phyloP scores from a whole-genome alignment of 2,888 invertebrate genomes.

The Ditula angustiorana region DNA sequence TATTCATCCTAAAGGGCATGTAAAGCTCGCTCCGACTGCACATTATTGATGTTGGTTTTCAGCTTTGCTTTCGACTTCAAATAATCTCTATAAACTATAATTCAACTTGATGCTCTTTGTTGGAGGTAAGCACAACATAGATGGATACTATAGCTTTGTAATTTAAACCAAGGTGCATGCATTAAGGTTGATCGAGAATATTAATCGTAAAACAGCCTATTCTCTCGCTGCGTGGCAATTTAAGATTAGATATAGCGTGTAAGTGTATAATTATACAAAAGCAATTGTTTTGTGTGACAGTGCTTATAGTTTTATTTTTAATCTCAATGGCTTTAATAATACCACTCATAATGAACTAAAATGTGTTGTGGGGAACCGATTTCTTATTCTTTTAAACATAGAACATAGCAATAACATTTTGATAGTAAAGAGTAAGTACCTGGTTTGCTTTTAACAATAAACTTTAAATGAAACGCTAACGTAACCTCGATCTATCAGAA shows the following conservation, averaged over 20 bases:
- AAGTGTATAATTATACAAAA: slow-evolving; percentile 4
- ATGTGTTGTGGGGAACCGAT: not conserved
- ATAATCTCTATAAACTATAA: not conserved
- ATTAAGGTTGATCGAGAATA: slow-evolving; percentile 5
- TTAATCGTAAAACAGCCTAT: slow-evolving; percentile 1
- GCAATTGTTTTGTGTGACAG: not conserved
- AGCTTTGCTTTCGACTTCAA: not conserved
- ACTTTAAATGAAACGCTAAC: slow-evolving; percentile 10
- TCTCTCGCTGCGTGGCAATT: slow-evolving; percentile 22
- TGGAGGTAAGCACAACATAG: not conserved
- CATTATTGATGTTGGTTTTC: no score
- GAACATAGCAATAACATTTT: not conserved
- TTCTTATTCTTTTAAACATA: not conserved
- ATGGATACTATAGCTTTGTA: slow-evolving; percentile 6
- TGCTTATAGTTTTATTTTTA: slow-evolving; percentile 7
- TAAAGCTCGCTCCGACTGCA: no score
- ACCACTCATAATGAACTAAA: not conserved
- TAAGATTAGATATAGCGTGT: slow-evolving; percentile 24
- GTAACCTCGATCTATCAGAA: slow-evolving; percentile 34
- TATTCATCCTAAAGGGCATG: no score
- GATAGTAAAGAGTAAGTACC: no score
- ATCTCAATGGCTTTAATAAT: not conserved
- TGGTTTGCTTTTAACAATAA: not conserved
- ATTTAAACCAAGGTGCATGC: slow-evolving; percentile 24
- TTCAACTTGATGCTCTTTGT: slow-evolving; percentile 14